Evolutionary conservation across 2,888 invertebrate genomes (phyloP), one percentile per base, ranked within the genome.

Genomic region (Rhagonycha lutea): DNA sequence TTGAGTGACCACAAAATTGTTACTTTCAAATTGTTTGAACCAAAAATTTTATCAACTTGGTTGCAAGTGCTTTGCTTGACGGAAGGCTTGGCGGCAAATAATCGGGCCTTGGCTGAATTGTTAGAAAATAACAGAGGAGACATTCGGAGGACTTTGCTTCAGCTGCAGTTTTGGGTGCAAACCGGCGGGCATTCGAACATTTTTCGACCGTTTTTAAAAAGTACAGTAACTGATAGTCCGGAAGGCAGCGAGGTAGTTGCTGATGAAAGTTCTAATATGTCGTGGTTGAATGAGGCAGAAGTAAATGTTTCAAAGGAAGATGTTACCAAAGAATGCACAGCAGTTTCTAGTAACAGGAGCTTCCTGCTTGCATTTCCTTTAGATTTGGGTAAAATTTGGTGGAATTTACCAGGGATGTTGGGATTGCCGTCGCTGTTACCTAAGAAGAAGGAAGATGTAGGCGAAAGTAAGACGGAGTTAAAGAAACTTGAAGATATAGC

Each of bases 91-190:
- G 87, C 88, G 75, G 89, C 93, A 68, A 89, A 90, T 82, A 87
- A 88, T 75, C 87, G 89, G 0, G 83, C 89, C 60, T 88, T 91
- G 3, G 87, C 87, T 2, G 89, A 89, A 73, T 84, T 94, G 61
- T 88, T 93, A 76, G 88, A 92, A 73, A 89, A 89, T 75, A 92
- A 91, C 83, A 89, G 89, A 67, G 93, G 94, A 8, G 95, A 96
- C 87, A 89, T 94, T 67, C 90, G 95, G 71, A 92, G 91, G 87
- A 92, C 93, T 12, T 88, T 95, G 61, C 89, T 94, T 73, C 92
- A 92, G 82, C 87, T 95, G 78, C 95, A 96, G 84, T 94, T 93
- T 86, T 92, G 92, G 86, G 88, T 92, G 80, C 88, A 90, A 77
- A 91, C 91, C 71, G 89, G 88, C 7, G 81, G 83, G 61, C 73